Conservation (phyloP, 1,140 invertebrate species). For the Pararge aegeria region DNA sequence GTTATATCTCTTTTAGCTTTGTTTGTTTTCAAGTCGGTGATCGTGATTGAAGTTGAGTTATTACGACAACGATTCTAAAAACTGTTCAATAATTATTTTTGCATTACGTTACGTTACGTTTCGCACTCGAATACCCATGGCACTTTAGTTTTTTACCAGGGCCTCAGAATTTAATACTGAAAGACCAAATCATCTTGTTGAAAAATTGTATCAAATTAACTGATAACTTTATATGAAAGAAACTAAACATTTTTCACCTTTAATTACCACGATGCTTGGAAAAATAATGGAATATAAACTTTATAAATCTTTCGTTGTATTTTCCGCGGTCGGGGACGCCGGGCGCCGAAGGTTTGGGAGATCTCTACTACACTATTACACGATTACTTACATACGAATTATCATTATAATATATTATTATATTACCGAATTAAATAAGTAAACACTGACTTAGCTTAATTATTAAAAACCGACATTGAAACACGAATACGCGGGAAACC, state of each 20-base stretch:
- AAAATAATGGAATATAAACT: conserved; percentile 27
- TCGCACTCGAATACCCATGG: too few species aligned
- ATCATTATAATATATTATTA: conserved; percentile 68
- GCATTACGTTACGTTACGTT: too few species aligned
- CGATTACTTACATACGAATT: conserved; percentile 76
- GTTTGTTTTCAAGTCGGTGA: too few species aligned
- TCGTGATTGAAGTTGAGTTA: too few species aligned
- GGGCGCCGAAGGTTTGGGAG: conserved; percentile 71
- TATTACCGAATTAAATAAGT: conserved; percentile 76
- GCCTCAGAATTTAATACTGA: too few species aligned
- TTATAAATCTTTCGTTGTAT: conserved; percentile 69
- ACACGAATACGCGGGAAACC: conserved; percentile 49
- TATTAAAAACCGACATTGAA: conserved; percentile 67
- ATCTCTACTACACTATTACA: conserved; percentile 76
- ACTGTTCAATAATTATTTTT: too few species aligned
- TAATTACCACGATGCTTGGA: conserved; percentile 21
- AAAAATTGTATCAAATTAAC: too few species aligned
- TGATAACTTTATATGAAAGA: not conserved
- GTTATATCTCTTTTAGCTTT: too few species aligned
- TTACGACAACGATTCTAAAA: too few species aligned
- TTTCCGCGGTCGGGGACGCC: conserved; percentile 50
- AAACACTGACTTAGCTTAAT: conserved; percentile 78
- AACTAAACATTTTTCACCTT: not conserved
- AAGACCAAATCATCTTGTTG: too few species aligned
- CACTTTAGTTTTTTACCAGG: too few species aligned